Conservation (phyloP, 2,888 invertebrate species). For the Drosophila stalkeri region DNA sequence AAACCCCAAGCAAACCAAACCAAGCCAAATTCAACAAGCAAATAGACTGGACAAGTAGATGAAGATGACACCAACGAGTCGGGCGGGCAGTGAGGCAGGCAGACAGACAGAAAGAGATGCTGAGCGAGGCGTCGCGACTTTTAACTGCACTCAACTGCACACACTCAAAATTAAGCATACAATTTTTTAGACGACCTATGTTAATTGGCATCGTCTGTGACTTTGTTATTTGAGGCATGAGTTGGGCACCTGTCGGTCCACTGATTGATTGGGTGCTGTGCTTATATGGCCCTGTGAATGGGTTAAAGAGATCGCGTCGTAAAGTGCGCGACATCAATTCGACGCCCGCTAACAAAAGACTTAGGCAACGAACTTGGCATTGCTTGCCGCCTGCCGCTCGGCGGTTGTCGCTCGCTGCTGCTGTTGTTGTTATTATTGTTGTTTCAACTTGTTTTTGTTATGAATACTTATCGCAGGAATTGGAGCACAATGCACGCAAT, state of each 20-base stretch:
- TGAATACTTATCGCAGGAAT: constrained; percentile 56
- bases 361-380: constrained; percentile 68
- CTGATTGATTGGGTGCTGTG: constrained; percentile 50
- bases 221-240: constrained; percentile 25
- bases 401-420: constrained; percentile 9
- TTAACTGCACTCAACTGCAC: constrained; percentile 34
- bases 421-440: background rate
- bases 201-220: constrained; percentile 45
- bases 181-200: constrained; percentile 21
- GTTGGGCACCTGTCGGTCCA: constrained; percentile 13
- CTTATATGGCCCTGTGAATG: constrained; percentile 40
- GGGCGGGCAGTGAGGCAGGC: background rate
- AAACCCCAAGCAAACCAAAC: constrained; percentile 27
- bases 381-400: constrained; percentile 21
- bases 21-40: constrained; percentile 39
- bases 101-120: background rate
- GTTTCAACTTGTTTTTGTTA: constrained; percentile 8
- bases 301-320: constrained; percentile 25
- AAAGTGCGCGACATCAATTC: constrained; percentile 46
- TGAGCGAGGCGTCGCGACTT: constrained; percentile 8
- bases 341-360: constrained; percentile 49
- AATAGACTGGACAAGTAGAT: constrained; percentile 19
- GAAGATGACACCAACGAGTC: constrained; percentile 12
- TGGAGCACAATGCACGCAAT: constrained; percentile 53
- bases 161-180: constrained; percentile 15